Evolutionary conservation across 2,888 invertebrate genomes (phyloP).

Genomic region (Drosophila diplacantha): DNA sequence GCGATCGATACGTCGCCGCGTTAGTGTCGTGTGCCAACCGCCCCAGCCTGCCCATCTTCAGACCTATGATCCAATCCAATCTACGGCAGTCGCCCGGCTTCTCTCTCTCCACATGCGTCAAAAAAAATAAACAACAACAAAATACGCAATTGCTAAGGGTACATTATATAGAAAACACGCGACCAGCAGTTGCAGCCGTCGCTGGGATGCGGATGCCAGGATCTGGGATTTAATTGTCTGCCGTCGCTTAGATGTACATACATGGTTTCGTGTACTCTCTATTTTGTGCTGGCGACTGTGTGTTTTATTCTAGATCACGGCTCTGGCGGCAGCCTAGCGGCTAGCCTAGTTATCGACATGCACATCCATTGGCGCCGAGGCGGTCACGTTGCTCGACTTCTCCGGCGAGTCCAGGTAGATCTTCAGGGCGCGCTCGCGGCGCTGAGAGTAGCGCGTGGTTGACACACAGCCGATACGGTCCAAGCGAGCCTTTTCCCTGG

Average conservation of each 20-base stretch:
- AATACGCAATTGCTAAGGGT: constrained; percentile 48
- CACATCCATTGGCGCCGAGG: constrained; percentile 59
- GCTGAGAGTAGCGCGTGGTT: constrained; percentile 80
- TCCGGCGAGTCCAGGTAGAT: constrained; percentile 82
- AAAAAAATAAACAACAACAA: constrained; percentile 61
- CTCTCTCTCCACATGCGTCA: constrained; percentile 28
- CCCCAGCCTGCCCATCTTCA: constrained; percentile 1
- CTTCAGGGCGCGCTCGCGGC: constrained; percentile 85
- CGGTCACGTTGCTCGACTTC: constrained; percentile 63
- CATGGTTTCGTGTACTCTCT: constrained; percentile 15
- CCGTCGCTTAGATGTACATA: constrained; percentile 26
- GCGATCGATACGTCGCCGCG: constrained; percentile 30
- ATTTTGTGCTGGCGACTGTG: constrained; percentile 11
- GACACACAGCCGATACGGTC: constrained; percentile 77
- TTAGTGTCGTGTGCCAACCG: constrained; percentile 46
- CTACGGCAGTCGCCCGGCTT: constrained; percentile 2
- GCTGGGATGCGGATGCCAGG: constrained; percentile 12
- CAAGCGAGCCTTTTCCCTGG: constrained; percentile 80
- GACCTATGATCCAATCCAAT: not conserved
- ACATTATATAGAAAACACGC: constrained; percentile 33
- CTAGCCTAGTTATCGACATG: constrained; percentile 54
- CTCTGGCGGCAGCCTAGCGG: constrained; percentile 3
- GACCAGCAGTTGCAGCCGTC: constrained; percentile 18
- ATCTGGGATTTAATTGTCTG: constrained; percentile 34
- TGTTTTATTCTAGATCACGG: constrained; percentile 8